Evolutionary conservation across 2,797 vertebrate genomes (phyloP), one percentile per base, ranked within the genome.

Genomic region (Discoglossus pictus): DNA sequence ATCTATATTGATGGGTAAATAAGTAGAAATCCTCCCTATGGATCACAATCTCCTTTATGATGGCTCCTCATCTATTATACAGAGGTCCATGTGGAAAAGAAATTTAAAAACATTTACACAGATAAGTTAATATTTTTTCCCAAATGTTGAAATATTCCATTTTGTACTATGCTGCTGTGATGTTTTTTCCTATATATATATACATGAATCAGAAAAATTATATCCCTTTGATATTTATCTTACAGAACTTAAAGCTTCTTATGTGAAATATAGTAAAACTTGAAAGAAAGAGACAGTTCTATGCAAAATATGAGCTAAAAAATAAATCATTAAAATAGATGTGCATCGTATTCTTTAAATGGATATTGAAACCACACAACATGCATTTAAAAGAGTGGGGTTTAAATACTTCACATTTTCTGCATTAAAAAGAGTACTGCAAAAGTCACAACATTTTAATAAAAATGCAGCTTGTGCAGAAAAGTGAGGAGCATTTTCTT

Each of bases 1-100:
- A 64, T 71, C 53, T 64, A 17, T 59, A 44, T 36, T 52, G 68
- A 71, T 65, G 53, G 52, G 15, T 71, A 71, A 71, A 64, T 59
- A 58, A 64, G 38, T 52, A 23, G 38, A 64, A 71, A 64, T 58
- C 35, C 62, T 59, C 40, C 36, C 53, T 23, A 59, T 56, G 53
- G 55, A 59, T 64, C 54, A 58, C 39, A 64, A 58, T 70, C 48
- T 36, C 20, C 34, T 54, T 62, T 69, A 6, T 62, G 46, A 43
- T 17, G 50, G 59, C 64, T 62, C 34, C 53, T 31, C 36, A 56
- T 42, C 40, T 64, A 64, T 71, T 71, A 64, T 15, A 42, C 38
- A 50, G 35, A 71, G 27, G 25, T 71, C 68, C 53, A 52, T 35
- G 39, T 64, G 68, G 68, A 58, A 64, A 58, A 71, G 53, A 59